A percentile compares a stretch with the other conserved stretches of the same genome.
Conservation (phyloP, 2,888 invertebrate genomes). For the Prosopocoilus inquinatus region DNA sequence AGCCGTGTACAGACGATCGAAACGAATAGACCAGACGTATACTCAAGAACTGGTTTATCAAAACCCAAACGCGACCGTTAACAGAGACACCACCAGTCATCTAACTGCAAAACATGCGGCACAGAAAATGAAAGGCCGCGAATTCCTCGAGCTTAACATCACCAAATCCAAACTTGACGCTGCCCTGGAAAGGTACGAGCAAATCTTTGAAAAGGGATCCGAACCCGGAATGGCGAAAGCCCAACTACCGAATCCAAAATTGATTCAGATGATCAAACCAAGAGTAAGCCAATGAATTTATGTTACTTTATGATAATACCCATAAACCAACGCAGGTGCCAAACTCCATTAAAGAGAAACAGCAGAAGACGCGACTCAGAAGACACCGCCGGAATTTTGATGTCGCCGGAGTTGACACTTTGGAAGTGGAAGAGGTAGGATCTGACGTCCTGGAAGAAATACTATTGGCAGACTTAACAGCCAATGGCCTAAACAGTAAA, state of each 20-base stretch:
- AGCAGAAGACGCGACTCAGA: conserved; percentile 12
- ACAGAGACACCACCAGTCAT: background rate
- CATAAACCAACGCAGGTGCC: conserved; percentile 23
- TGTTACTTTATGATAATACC: conserved; percentile 24
- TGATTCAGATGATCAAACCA: conserved; percentile 32
- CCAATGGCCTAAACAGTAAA: conserved; percentile 22
- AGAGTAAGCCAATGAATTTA: conserved; percentile 29
- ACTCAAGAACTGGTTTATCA: conserved; percentile 8
- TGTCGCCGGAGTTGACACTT: conserved; percentile 19
- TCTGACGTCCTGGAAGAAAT: conserved; percentile 35
- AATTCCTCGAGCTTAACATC: conserved; percentile 19
- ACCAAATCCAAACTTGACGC: conserved; percentile 30
- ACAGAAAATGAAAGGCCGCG: background rate
- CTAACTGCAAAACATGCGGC: background rate
- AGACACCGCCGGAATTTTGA: conserved; percentile 6
- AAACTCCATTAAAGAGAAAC: conserved; percentile 14
- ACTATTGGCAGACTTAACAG: conserved; percentile 30
- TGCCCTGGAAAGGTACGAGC: conserved; percentile 31
- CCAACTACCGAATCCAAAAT: conserved; percentile 18
- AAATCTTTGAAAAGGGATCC: conserved; percentile 24
- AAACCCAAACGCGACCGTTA: background rate
- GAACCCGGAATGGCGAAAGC: conserved; percentile 7
- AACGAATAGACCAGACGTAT: conserved; percentile 20
- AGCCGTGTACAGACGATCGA: conserved; percentile 29
- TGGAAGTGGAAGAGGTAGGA: conserved; percentile 34